Conservation (phyloP, 2,888 invertebrate species). For the Lepidocyrtinus sp. region DNA sequence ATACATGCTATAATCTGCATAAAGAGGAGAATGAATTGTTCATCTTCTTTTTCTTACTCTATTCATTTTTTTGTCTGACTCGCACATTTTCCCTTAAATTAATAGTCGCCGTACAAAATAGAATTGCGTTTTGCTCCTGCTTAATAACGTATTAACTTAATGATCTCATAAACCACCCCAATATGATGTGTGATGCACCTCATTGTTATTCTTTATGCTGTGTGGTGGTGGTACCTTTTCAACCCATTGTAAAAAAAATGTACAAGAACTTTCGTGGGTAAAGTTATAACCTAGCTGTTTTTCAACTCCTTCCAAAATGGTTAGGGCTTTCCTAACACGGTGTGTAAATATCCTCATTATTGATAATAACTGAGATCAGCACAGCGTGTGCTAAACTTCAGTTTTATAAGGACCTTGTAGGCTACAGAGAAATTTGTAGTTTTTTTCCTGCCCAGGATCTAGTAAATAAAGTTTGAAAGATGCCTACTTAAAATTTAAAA, state of each 20-base stretch:
- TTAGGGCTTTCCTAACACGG: background rate
- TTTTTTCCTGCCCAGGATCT: background rate
- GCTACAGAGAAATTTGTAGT: background rate
- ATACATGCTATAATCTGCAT: conserved; percentile 17
- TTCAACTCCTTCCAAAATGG: conserved; percentile 1
- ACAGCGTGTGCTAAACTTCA: conserved; percentile 33
- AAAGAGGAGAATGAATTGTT: background rate
- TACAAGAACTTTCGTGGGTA: background rate
- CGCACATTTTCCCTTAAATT: background rate
- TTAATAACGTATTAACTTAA: conserved; percentile 35
- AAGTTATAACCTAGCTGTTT: background rate
- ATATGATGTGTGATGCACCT: conserved; percentile 22
- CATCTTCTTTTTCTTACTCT: background rate
- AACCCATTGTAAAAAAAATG: background rate
- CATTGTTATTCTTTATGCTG: conserved; percentile 14
- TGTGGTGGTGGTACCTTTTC: background rate
- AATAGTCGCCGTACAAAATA: conserved; percentile 20
- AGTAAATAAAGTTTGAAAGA: background rate
- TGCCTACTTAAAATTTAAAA: background rate
- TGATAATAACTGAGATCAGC: conserved; percentile 28
- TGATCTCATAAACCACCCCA: conserved; percentile 43
- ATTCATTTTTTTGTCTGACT: conserved; percentile 18
- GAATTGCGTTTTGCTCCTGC: conserved; percentile 29
- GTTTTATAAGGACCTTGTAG: background rate
- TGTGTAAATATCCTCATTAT: conserved; percentile 34